phyloP scores from a whole-genome alignment of 92 coral and sea anemone genomes.

The Parazoanthus darwini region DNA sequence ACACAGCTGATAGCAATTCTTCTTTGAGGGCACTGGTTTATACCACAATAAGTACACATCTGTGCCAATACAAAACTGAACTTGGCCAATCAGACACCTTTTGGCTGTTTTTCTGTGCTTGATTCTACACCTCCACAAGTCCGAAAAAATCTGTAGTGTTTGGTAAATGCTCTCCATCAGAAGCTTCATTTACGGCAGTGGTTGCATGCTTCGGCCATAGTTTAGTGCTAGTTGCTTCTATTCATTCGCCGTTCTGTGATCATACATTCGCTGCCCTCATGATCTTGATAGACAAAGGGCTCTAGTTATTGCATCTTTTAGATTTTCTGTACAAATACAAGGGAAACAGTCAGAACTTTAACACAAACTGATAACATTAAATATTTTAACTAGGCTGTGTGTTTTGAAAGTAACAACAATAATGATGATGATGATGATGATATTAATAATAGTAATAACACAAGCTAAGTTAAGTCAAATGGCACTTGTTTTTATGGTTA shows the following conservation, averaged over 20 bases:
- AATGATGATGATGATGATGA: slow-evolving; percentile 25
- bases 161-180: slow-evolving; percentile 20
- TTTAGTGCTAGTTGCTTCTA: slow-evolving; percentile 11
- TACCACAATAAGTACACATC: slow-evolving; percentile 24
- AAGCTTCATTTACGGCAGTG: background rate
- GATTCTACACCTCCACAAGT: slow-evolving; percentile 16
- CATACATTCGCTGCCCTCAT: slow-evolving; percentile 4
- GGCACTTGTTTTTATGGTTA: slow-evolving; percentile 24
- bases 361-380: slow-evolving; percentile 24
- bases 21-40: slow-evolving; percentile 18
- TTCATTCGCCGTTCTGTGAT: background rate
- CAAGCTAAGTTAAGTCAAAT: slow-evolving; percentile 25
- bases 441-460: slow-evolving; percentile 8
- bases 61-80: slow-evolving; percentile 16
- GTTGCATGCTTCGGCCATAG: slow-evolving; percentile 10
- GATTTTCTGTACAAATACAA: background rate
- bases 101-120: slow-evolving; percentile 27
- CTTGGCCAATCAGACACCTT: slow-evolving; percentile 22
- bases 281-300: background rate
- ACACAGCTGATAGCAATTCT: slow-evolving; percentile 25
- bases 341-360: slow-evolving; percentile 19
- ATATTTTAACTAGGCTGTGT: slow-evolving; percentile 25
- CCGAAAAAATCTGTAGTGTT: slow-evolving; percentile 6
- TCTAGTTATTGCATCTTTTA: slow-evolving; percentile 9
- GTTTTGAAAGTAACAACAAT: slow-evolving; percentile 24